Percentiles rank a stretch among this genome's conserved stretches.
Evolutionary conservation across 2,888 invertebrate species (phyloP).

Genomic region (Pogonocherus hispidulus): DNA sequence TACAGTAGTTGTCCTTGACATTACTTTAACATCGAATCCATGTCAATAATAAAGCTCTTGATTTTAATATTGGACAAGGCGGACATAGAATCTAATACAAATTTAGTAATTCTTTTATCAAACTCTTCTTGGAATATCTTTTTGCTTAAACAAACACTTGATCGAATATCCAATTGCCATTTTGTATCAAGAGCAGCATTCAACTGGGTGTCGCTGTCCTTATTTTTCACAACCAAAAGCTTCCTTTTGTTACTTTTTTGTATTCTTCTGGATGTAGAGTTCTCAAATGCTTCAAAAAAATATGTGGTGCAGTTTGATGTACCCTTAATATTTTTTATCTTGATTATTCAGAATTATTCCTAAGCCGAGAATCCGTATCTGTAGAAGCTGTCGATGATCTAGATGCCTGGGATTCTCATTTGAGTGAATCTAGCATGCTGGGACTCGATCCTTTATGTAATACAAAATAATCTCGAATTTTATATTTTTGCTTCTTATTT

Average conservation of each 20-base stretch:
- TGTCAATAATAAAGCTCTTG: not conserved
- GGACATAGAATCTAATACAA: constrained; percentile 1
- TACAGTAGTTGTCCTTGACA: not conserved
- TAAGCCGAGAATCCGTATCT: not conserved
- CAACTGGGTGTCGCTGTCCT: not conserved
- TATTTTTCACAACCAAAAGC: not conserved
- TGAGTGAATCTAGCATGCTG: not conserved
- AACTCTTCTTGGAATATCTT: constrained; percentile 1
- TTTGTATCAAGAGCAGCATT: not conserved
- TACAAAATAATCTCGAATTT: not conserved
- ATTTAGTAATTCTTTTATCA: not conserved
- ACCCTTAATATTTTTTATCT: not conserved
- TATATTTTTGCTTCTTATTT: not conserved
- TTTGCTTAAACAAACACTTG: not conserved
- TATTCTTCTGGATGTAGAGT: not conserved
- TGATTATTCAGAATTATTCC: not conserved
- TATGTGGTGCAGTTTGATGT: constrained; percentile 1
- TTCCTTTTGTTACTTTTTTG: not conserved
- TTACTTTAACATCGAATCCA: constrained; percentile 13
- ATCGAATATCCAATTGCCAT: not conserved
- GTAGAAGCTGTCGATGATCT: constrained; percentile 1
- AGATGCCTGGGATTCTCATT: not conserved
- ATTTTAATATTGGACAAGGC: constrained; percentile 8
- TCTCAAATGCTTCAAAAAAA: constrained; percentile 3
- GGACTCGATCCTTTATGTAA: not conserved